These are phyloP conservation scores for Coturnix japonica DNA, from an alignment of 2,113 vertebrate genomes.

Conservation along the genomic window DNA sequence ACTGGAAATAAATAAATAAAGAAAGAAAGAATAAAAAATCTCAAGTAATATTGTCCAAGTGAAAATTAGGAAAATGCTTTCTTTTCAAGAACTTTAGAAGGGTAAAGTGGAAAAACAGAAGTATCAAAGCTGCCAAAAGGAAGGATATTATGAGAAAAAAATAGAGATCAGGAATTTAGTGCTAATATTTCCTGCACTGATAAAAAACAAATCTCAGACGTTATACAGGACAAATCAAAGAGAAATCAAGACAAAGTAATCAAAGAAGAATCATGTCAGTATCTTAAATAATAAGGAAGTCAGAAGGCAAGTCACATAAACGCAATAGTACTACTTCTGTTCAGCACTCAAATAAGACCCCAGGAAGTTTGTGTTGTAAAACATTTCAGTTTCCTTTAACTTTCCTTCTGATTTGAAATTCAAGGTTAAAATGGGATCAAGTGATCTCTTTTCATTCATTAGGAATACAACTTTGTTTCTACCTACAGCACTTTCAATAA, in stretches of 20 bases:
- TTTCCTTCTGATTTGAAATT: background rate
- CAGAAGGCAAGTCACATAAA: background rate
- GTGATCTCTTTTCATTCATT: background rate
- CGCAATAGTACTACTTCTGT: background rate
- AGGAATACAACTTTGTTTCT: background rate
- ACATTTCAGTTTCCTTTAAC: background rate
- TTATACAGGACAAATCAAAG: background rate
- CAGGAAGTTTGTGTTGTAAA: background rate
- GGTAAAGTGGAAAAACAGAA: accelerated
- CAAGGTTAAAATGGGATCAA: background rate
- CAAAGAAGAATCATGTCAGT: background rate
- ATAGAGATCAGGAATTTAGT: background rate
- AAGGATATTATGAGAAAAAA: background rate
- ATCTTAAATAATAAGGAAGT: background rate
- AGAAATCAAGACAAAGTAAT: background rate
- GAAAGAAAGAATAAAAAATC: no score
- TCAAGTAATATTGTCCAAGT: background rate
- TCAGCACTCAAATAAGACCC: accelerated
- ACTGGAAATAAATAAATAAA: background rate
- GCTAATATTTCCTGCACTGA: background rate
- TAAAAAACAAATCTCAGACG: background rate
- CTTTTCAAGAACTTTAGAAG: background rate
- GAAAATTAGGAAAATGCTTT: background rate
- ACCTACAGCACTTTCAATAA: background rate
- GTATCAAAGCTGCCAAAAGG: background rate